These are phyloP conservation scores for Neolamprologus brichardi DNA, from an alignment of 2,113 vertebrate species.

Conservation along the genomic window DNA sequence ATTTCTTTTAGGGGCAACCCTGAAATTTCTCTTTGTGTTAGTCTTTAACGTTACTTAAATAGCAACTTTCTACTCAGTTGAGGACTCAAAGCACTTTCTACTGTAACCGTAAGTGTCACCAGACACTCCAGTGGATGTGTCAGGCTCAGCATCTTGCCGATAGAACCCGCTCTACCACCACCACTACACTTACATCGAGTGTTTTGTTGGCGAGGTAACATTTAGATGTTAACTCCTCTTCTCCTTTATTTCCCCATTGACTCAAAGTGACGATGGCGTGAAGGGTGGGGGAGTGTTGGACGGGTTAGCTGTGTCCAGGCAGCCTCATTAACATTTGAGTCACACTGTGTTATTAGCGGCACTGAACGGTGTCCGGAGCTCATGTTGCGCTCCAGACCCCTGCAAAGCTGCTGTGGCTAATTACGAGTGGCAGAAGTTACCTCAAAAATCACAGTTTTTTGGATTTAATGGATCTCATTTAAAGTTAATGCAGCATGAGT, in stretches of 20 bases:
- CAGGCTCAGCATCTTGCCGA: not conserved
- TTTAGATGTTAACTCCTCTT: not conserved
- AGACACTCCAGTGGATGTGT: not conserved
- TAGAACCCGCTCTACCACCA: not conserved
- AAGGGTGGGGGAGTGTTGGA: not conserved
- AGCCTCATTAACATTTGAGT: constrained; percentile 76
- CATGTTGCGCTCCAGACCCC: constrained; percentile 22
- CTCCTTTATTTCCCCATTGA: not conserved
- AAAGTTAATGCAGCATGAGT: not conserved
- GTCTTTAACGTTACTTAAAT: not conserved
- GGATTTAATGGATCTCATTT: not conserved
- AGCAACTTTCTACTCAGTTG: not conserved
- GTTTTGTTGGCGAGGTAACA: not conserved
- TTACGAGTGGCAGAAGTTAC: constrained; percentile 16
- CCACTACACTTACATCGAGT: not conserved
- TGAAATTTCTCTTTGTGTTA: not conserved
- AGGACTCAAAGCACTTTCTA: not conserved
- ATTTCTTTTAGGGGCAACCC: not conserved
- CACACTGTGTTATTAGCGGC: constrained; percentile 60
- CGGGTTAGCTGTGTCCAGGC: not conserved
- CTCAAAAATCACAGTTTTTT: not conserved
- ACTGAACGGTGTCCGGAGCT: constrained; percentile 2
- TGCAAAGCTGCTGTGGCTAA: constrained; percentile 4
- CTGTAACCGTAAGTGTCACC: not conserved
- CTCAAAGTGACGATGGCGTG: constrained; percentile 1